Evolutionary conservation across 1,140 invertebrate species (phyloP).

Genomic region (Philotrypesis tridentata): DNA sequence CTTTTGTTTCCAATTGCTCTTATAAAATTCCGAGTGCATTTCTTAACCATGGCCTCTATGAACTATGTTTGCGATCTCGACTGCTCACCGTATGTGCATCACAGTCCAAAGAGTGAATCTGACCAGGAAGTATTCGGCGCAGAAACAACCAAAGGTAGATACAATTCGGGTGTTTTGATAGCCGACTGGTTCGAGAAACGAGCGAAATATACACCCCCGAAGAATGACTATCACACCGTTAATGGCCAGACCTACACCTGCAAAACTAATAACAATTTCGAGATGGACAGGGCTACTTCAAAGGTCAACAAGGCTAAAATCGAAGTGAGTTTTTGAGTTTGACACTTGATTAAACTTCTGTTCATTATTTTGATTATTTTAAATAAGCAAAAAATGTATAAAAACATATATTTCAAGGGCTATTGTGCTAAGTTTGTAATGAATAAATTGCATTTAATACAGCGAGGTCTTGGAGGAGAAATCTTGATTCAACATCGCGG

Average conservation of each 20-base stretch:
- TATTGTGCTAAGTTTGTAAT: too few species aligned
- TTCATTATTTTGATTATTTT: neutral
- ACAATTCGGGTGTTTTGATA: neutral
- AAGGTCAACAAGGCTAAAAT: conserved; percentile 9
- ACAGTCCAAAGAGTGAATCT: neutral
- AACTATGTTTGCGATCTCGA: conserved; percentile 31
- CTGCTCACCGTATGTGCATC: neutral
- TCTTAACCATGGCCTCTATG: conserved; percentile 27
- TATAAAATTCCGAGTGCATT: neutral
- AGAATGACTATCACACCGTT: conserved; percentile 31
- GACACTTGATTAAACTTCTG: neutral
- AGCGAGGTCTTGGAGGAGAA: conserved; percentile 30
- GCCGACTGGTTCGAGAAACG: conserved; percentile 40
- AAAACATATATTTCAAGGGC: neutral
- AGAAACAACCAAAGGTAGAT: conserved; percentile 25
- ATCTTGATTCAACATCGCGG: conserved; percentile 21
- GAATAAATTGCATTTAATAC: neutral
- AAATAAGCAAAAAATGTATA: neutral
- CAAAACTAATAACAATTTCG: conserved; percentile 7
- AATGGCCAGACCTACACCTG: conserved; percentile 27
- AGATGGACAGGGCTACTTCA: neutral
- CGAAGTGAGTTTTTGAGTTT: conserved; percentile 31
- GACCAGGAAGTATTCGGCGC: neutral
- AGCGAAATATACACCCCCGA: neutral
- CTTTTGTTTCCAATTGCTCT: neutral